Conservation (phyloP, 2,113 vertebrate genomes). For the Tauraco erythrolophus region DNA sequence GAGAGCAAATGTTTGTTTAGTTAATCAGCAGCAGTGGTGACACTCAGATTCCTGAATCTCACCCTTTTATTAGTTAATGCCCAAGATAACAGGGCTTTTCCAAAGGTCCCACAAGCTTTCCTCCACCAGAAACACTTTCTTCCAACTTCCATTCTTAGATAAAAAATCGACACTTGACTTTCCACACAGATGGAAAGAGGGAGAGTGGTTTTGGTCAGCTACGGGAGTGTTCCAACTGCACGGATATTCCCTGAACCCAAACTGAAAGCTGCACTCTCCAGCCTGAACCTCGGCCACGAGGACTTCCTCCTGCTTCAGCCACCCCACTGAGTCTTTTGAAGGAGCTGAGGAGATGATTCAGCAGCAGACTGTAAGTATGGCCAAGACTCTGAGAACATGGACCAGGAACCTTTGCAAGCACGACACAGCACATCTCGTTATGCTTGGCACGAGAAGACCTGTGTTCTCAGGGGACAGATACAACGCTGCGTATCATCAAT, state of each 20-base stretch:
- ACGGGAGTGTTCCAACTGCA: not conserved
- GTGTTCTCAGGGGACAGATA: not conserved
- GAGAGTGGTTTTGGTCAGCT: not conserved
- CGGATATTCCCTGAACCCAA: not conserved
- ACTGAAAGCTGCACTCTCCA: not conserved
- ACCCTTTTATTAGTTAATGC: not conserved
- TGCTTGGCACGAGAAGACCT: not conserved
- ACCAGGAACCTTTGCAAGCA: not conserved
- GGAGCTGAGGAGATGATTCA: not conserved
- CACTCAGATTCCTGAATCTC: not conserved
- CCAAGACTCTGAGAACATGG: not conserved
- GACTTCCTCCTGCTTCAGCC: not conserved
- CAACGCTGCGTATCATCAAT: not conserved
- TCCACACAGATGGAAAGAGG: not conserved
- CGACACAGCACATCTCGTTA: not conserved
- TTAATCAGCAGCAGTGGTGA: not conserved
- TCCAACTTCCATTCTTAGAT: not conserved
- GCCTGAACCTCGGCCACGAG: fast-evolving
- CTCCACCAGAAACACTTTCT: not conserved
- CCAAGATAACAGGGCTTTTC: not conserved
- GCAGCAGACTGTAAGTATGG: not conserved
- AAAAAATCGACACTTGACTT: not conserved
- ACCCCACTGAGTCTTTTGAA: not conserved
- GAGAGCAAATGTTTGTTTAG: not conserved
- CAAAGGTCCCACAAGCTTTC: not conserved